A percentile compares a stretch with the other conserved stretches of the same genome.
phyloP scores from a whole-genome alignment of 2,797 vertebrate species.

The Siniperca scherzeri region DNA sequence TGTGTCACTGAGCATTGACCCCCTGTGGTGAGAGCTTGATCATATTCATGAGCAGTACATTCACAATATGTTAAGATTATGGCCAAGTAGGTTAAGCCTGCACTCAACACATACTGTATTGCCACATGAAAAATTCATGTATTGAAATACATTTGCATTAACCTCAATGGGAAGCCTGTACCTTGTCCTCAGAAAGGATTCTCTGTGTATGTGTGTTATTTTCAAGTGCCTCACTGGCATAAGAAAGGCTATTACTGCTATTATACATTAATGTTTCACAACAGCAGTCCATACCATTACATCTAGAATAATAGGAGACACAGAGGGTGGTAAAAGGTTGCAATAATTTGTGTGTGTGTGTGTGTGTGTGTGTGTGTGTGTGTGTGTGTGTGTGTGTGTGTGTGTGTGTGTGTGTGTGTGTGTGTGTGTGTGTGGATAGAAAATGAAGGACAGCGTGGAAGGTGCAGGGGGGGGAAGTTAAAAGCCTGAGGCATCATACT shows the following conservation, averaged over 20 bases:
- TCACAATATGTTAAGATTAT: conserved; percentile 3
- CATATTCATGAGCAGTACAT: conserved; percentile 33
- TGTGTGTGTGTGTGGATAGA: conserved; percentile 5
- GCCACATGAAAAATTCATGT: conserved; percentile 49
- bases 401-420: conserved; percentile 6
- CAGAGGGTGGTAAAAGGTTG: conserved; percentile 30
- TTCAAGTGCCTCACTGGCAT: conserved; percentile 10
- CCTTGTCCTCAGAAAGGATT: neutral
- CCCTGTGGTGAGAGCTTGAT: conserved; percentile 15
- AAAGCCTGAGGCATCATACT: conserved; percentile 30
- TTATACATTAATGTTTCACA: conserved; percentile 29
- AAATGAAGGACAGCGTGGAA: conserved; percentile 24
- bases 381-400: conserved; percentile 8
- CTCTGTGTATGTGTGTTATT: neutral
- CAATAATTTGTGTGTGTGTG: conserved; percentile 10
- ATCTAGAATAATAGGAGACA: conserved; percentile 27
- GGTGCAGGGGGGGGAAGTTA: neutral
- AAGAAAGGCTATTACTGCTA: conserved; percentile 22
- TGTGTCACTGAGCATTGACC: neutral
- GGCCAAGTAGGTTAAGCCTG: conserved; percentile 42
- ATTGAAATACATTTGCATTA: conserved; percentile 55
- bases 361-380: conserved; percentile 8
- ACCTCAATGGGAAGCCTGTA: conserved; percentile 25
- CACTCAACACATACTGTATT: conserved; percentile 20
- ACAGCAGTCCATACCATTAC: conserved; percentile 14